Percentiles rank a stretch among this genome's conserved stretches.
These are phyloP conservation scores for Gonioctena quinquepunctata DNA, from an alignment of 1,140 invertebrate genomes.

Conservation along the genomic window DNA sequence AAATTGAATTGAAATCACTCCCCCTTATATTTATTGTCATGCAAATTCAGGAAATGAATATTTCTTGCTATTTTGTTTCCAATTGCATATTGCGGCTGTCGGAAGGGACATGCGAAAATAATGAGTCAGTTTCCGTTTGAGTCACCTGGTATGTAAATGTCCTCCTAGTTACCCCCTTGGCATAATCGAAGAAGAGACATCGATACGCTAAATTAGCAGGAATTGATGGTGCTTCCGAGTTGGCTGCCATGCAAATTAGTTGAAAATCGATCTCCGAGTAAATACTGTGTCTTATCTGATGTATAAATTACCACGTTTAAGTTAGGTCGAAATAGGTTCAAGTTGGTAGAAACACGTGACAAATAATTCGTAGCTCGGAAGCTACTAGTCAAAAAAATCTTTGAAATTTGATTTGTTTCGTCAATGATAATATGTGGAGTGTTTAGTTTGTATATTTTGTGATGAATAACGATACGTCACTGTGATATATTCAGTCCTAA, in stretches of 20 bases:
- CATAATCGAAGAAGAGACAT: not conserved
- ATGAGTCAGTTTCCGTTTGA: not conserved
- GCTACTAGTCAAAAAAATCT: no score
- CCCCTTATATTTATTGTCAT: no score
- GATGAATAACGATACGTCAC: no score
- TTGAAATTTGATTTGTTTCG: no score
- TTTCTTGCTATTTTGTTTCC: no score
- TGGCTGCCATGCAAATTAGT: constrained; percentile 12
- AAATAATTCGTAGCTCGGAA: not conserved
- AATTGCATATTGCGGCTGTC: no score
- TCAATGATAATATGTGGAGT: no score
- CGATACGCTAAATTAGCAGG: constrained; percentile 4
- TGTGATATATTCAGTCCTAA: no score
- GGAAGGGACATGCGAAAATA: no score
- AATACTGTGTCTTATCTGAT: constrained; percentile 2
- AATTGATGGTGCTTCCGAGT: constrained; percentile 1
- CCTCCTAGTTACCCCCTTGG: not conserved
- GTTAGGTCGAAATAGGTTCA: not conserved
- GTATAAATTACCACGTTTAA: constrained; percentile 11
- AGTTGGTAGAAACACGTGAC: constrained; percentile 3
- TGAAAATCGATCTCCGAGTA: not conserved
- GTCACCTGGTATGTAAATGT: not conserved
- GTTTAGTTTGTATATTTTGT: no score
- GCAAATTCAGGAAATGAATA: no score
- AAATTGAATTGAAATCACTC: no score